Conservation (phyloP, 2,888 invertebrate genomes). For the Panorpa germanica region DNA sequence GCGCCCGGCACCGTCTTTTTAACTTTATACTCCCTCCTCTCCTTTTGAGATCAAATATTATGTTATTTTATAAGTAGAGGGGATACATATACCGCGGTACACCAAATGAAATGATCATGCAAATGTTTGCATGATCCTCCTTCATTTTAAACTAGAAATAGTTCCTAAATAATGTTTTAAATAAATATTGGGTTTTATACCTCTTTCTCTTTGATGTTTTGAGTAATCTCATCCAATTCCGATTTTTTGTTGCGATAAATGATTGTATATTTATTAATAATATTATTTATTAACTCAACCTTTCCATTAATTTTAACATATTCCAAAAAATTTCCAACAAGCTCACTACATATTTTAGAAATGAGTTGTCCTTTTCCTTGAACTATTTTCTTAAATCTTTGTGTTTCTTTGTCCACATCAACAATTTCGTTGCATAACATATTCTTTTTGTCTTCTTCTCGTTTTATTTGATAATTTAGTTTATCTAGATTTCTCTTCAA, state of each 20-base stretch:
- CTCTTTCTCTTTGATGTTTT: too few species aligned
- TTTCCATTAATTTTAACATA: conserved; percentile 16
- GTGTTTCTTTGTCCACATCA: conserved; percentile 18
- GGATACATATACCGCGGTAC: too few species aligned
- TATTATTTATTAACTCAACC: conserved; percentile 16
- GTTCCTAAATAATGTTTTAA: too few species aligned
- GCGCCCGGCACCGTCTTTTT: too few species aligned
- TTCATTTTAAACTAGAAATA: too few species aligned
- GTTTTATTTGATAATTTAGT: conserved; percentile 12
- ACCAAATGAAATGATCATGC: too few species aligned
- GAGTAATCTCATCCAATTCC: too few species aligned
- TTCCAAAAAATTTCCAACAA: conserved; percentile 17
- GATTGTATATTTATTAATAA: too few species aligned
- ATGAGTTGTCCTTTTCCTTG: conserved; percentile 17
- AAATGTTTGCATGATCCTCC: too few species aligned
- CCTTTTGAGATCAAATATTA: conserved; percentile 17
- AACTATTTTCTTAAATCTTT: conserved; percentile 13
- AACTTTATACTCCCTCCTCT: conserved; percentile 14
- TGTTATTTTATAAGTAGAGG: conserved; percentile 13
- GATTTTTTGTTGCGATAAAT: too few species aligned
- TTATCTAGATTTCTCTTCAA: conserved; percentile 18
- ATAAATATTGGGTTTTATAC: conserved; percentile 1
- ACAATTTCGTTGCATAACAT: conserved; percentile 14
- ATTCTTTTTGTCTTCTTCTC: conserved; percentile 14
- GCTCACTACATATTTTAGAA: conserved; percentile 16